phyloP scores from a whole-genome alignment of 2,113 vertebrate species.

The Neogale vison region DNA sequence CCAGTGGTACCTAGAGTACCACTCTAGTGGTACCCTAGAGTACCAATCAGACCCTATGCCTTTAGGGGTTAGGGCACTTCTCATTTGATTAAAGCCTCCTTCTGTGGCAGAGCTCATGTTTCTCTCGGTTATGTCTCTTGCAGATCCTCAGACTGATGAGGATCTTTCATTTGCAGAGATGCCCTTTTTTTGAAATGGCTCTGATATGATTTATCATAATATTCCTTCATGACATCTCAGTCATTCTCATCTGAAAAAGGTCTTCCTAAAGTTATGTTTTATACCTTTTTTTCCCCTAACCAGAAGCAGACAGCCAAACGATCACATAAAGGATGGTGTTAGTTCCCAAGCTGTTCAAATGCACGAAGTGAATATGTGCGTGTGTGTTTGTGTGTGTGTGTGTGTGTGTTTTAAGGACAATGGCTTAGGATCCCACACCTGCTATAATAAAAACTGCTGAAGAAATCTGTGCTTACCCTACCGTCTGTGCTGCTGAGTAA shows the following conservation, averaged over 20 bases:
- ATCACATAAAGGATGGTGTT: conserved; percentile 63
- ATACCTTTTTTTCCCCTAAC: conserved; percentile 60
- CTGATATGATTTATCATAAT: conserved; percentile 71
- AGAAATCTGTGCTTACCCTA: conserved; percentile 52
- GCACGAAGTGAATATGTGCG: neutral
- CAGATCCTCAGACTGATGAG: conserved; percentile 52
- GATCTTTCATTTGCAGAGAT: conserved; percentile 71
- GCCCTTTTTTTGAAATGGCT: conserved; percentile 59
- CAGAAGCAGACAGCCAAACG: conserved; percentile 72
- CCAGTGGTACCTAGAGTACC: too few relatives aligned
- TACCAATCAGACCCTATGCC: neutral
- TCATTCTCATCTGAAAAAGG: conserved; percentile 75
- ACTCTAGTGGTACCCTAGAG: rapidly evolving
- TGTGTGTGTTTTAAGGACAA: conserved; percentile 54
- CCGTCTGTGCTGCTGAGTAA: conserved; percentile 71
- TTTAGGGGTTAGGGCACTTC: conserved; percentile 38
- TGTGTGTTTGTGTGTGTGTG: too few relatives aligned
- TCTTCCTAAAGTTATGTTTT: conserved; percentile 57
- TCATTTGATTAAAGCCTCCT: conserved; percentile 49
- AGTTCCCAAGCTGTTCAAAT: conserved; percentile 62
- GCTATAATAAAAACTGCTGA: conserved; percentile 66
- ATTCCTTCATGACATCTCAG: conserved; percentile 64
- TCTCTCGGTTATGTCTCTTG: conserved; percentile 65
- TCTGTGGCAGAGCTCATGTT: conserved; percentile 61
- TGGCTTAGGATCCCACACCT: conserved; percentile 51